Evolutionary conservation across 30 jellyfish, hydroid and myxozoan genomes (phyloP).

Genomic region (Kudoa iwatai): DNA sequence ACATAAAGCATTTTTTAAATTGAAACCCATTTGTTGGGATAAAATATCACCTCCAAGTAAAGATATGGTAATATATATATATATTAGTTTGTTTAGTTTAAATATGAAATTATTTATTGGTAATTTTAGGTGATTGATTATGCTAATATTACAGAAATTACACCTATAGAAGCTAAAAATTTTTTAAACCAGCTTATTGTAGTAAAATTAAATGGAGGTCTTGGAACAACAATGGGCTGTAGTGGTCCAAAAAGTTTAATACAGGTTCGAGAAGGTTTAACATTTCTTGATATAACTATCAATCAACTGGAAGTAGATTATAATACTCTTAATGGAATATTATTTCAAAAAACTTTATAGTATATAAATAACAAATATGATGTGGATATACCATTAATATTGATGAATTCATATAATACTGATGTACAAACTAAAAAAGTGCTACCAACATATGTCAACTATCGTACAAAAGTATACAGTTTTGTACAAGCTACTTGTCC

Average conservation of each 20-base stretch:
- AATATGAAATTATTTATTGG: no score
- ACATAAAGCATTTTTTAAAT: no score
- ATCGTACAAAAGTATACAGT: constrained; percentile 8
- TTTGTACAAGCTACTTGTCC: constrained; percentile 72
- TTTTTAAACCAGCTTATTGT: constrained; percentile 35
- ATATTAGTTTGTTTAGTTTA: no score
- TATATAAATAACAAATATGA: constrained; percentile 24
- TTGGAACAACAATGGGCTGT: constrained; percentile 89
- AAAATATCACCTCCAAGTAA: no score
- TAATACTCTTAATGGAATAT: no score
- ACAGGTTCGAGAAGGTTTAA: constrained; percentile 25
- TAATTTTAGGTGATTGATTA: no score
- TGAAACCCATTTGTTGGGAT: no score
- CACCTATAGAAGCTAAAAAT: constrained; percentile 5
- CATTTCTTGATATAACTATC: constrained; percentile 46
- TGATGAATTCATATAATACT: constrained; percentile 65
- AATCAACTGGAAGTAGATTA: background rate
- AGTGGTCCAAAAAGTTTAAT: constrained; percentile 70
- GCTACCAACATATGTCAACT: constrained; percentile 14
- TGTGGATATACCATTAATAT: constrained; percentile 26
- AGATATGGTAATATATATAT: no score
- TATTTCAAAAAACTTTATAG: no score
- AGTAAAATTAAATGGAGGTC: constrained; percentile 66
- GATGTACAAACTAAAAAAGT: constrained; percentile 21
- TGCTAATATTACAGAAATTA: no score